Evolutionary conservation across 1,140 invertebrate genomes (phyloP).

Genomic region (Fopius arisanus): DNA sequence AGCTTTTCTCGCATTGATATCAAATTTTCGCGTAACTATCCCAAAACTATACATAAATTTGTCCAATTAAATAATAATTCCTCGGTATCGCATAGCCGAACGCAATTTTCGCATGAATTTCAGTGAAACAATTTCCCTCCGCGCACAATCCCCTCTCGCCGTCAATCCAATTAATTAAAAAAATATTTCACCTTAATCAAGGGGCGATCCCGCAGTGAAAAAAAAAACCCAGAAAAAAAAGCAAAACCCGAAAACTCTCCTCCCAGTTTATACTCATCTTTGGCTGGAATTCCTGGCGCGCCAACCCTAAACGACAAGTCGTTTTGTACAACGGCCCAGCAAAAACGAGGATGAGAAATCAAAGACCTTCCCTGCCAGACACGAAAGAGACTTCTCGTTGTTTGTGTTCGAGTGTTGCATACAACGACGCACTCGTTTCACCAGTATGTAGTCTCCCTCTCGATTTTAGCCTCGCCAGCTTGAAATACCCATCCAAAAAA

Average conservation of each 20-base stretch:
- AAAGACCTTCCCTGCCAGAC: not conserved
- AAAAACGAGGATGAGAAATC: not conserved
- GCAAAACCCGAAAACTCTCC: not conserved
- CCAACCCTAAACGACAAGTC: not conserved
- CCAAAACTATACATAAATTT: too few relatives aligned
- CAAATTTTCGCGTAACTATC: too few relatives aligned
- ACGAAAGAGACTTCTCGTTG: not conserved
- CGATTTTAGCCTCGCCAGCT: slow-evolving; percentile 5
- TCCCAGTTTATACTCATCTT: slow-evolving; percentile 6
- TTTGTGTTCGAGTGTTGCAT: not conserved
- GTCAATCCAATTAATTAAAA: not conserved
- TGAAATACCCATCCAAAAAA: not conserved
- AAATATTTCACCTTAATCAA: slow-evolving; percentile 1
- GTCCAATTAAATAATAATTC: too few relatives aligned
- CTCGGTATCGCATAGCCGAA: too few relatives aligned
- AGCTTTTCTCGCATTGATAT: too few relatives aligned
- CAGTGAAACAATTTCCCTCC: too few relatives aligned
- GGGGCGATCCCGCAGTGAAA: not conserved
- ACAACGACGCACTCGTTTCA: slow-evolving; percentile 2
- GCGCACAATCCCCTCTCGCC: too few relatives aligned
- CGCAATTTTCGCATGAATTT: too few relatives aligned
- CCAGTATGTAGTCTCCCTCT: not conserved
- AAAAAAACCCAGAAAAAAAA: too few relatives aligned
- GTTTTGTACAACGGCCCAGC: not conserved
- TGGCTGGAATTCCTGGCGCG: not conserved